Conservation (phyloP, 2,113 vertebrate species). For the Elephas maximus region DNA sequence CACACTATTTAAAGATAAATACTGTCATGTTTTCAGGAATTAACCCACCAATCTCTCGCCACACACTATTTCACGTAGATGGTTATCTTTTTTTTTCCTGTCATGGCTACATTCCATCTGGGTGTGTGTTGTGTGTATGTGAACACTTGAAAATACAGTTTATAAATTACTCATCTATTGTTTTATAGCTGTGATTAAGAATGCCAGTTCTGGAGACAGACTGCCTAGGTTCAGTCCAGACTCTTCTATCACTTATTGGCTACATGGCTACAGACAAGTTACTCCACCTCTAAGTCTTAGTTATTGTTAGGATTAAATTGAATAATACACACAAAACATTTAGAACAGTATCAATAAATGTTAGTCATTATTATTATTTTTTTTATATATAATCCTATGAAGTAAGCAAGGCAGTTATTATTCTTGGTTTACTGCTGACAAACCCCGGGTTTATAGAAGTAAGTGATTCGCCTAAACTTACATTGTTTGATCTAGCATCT, state of each 20-base stretch:
- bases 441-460: conserved; percentile 19
- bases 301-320: conserved; percentile 12
- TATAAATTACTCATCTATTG: neutral
- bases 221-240: neutral
- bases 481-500: neutral
- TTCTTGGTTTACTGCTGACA: neutral
- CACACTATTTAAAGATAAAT: neutral
- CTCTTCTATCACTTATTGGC: neutral
- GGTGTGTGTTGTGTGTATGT: neutral
- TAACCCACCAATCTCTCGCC: neutral
- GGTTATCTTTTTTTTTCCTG: neutral
- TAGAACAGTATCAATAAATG: conserved; percentile 12
- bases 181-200: neutral
- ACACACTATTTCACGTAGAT: neutral
- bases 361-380: neutral
- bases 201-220: neutral
- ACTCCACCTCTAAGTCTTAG: neutral
- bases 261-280: neutral
- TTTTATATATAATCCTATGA: conserved; percentile 5
- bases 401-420: neutral
- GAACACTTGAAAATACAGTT: neutral
- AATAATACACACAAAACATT: neutral
- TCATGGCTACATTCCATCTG: neutral
- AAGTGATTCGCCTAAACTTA: conserved; percentile 4
- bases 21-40: neutral